Percentiles rank a stretch among this genome's conserved stretches.
Conservation (phyloP, 2,113 vertebrate genomes). For the Mohoua ochrocephala region DNA sequence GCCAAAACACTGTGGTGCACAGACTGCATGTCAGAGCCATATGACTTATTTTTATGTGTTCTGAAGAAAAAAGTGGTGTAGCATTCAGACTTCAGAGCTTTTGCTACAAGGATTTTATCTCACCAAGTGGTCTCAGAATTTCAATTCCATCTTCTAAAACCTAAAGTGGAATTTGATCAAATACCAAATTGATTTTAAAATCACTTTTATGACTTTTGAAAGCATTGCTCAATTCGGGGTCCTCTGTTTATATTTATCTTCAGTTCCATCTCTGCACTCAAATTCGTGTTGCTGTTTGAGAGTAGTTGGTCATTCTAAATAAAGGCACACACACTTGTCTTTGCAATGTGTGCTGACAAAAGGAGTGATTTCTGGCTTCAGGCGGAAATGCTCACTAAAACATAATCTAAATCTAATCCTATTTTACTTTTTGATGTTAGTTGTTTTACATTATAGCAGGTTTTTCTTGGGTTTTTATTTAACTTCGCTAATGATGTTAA, state of each 20-base stretch:
- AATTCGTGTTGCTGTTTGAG: neutral
- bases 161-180: constrained; percentile 3
- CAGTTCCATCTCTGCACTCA: neutral
- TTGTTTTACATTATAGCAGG: neutral
- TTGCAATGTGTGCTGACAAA: neutral
- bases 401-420: neutral
- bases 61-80: neutral
- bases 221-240: neutral
- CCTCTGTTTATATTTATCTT: neutral
- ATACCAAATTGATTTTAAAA: constrained; percentile 8
- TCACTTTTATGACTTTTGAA: neutral
- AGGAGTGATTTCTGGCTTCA: neutral
- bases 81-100: neutral
- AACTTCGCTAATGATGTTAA: neutral
- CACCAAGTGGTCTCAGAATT: neutral
- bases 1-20: neutral
- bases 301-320: neutral
- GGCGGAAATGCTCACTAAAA: neutral
- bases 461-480: neutral
- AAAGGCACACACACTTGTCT: neutral
- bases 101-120: neutral
- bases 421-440: neutral
- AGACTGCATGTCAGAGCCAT: neutral
- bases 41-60: neutral
- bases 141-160: neutral